phyloP scores from a whole-genome alignment of 2,113 vertebrate species.

The Prionailurus bengalensis region DNA sequence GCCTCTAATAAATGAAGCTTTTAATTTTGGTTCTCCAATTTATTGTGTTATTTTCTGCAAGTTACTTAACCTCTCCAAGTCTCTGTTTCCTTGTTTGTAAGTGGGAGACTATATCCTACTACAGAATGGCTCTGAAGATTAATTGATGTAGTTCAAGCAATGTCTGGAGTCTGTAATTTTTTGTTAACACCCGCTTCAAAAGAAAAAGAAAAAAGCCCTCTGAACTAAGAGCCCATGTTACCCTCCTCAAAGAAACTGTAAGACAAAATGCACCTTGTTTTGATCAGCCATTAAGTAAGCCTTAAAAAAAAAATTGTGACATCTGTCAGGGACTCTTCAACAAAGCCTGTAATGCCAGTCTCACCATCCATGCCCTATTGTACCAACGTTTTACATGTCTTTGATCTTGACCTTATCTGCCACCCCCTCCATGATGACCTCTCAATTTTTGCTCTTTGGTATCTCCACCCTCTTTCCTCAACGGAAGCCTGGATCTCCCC shows the following conservation, averaged over 20 bases:
- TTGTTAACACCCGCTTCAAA: background rate
- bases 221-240: background rate
- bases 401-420: background rate
- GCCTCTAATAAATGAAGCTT: background rate
- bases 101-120: background rate
- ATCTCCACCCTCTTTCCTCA: conserved; percentile 6
- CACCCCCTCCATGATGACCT: background rate
- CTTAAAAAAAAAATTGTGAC: background rate
- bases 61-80: background rate
- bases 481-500: background rate
- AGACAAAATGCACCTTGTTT: background rate
- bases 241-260: conserved; percentile 5
- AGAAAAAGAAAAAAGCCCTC: background rate
- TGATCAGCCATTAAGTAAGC: background rate
- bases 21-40: background rate
- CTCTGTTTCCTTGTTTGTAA: background rate
- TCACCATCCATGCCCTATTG: background rate
- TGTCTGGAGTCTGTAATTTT: background rate
- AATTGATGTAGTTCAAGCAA: background rate
- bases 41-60: background rate
- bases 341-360: background rate
- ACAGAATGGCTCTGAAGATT: background rate
- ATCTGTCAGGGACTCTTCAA: background rate
- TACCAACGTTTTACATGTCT: background rate
- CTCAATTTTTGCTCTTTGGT: background rate